A percentile compares a stretch with the other conserved stretches of the same genome.
Conservation (phyloP, 2,797 vertebrate genomes). For the Syncerus caffer region DNA sequence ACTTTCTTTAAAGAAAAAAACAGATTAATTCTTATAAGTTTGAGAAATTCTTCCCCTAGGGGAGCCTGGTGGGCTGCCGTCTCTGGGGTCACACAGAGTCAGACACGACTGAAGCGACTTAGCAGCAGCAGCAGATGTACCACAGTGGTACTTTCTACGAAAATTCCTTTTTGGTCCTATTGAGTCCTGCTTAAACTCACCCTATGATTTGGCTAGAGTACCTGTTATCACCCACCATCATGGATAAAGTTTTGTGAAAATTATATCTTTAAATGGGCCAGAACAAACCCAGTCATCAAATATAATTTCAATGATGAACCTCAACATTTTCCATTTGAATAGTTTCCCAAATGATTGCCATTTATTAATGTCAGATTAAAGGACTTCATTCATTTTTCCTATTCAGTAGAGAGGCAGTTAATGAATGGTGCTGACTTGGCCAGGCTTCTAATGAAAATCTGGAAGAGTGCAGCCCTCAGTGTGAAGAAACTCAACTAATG, state of each 20-base stretch:
- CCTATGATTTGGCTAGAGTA: not conserved
- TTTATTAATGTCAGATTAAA: constrained; percentile 86
- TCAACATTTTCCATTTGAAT: constrained; percentile 82
- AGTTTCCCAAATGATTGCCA: constrained; percentile 81
- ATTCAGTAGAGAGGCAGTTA: constrained; percentile 80
- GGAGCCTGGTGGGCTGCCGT: no score
- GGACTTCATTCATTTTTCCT: constrained; percentile 79
- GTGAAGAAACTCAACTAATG: constrained; percentile 64
- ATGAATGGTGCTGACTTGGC: constrained; percentile 76
- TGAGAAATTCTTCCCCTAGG: not conserved
- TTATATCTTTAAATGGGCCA: constrained; percentile 79
- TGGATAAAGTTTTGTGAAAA: constrained; percentile 64
- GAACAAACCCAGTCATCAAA: constrained; percentile 82
- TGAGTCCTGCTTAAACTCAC: not conserved
- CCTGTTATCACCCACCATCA: not conserved
- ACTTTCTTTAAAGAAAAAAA: not conserved
- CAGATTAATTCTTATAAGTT: not conserved
- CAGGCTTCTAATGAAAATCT: constrained; percentile 78
- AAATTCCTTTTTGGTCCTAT: not conserved
- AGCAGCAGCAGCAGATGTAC: no score
- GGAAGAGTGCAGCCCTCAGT: constrained; percentile 64
- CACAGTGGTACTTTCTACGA: not conserved
- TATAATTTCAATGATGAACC: constrained; percentile 82
- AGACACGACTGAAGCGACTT: no score
- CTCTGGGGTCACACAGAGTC: no score